Conservation (phyloP, 2,113 vertebrate genomes). For the Emberiza fucata region DNA sequence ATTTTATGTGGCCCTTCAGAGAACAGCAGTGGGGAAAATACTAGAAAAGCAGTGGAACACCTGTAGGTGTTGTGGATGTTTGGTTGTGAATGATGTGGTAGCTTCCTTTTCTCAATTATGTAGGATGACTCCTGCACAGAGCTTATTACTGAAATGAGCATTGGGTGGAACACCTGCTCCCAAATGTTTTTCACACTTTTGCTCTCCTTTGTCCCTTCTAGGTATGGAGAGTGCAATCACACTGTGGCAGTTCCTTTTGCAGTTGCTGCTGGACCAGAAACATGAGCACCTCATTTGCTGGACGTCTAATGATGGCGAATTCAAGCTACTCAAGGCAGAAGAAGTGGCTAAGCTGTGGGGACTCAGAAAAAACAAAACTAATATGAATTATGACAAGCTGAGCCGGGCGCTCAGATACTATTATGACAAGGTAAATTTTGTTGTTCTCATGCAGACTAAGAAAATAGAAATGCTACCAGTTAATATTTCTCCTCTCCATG, state of each 20-base stretch:
- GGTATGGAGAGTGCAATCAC: slow-evolving; percentile 98
- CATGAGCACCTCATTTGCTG: slow-evolving; percentile 96
- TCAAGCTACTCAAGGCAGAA: slow-evolving; percentile 95
- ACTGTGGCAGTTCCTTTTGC: slow-evolving; percentile 98
- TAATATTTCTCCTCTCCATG: neutral
- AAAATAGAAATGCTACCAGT: neutral
- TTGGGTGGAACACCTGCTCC: neutral
- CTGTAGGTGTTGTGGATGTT: neutral
- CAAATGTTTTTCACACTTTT: slow-evolving; percentile 23
- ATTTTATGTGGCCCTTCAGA: neutral
- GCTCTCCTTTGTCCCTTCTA: slow-evolving; percentile 58
- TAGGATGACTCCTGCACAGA: neutral
- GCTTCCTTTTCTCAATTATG: neutral
- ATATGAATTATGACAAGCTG: slow-evolving; percentile 98
- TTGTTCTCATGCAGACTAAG: slow-evolving; percentile 21
- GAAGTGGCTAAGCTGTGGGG: slow-evolving; percentile 98
- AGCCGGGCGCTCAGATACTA: slow-evolving; percentile 96
- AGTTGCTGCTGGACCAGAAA: slow-evolving; percentile 94
- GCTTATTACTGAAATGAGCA: neutral
- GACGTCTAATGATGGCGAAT: slow-evolving; percentile 96
- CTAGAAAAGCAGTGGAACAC: neutral
- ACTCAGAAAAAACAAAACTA: slow-evolving; percentile 96
- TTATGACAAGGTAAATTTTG: slow-evolving; percentile 89
- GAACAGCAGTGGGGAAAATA: neutral
- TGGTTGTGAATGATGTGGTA: neutral